Conservation (phyloP, 2,888 invertebrate genomes). For the Mamestra brassicae region DNA sequence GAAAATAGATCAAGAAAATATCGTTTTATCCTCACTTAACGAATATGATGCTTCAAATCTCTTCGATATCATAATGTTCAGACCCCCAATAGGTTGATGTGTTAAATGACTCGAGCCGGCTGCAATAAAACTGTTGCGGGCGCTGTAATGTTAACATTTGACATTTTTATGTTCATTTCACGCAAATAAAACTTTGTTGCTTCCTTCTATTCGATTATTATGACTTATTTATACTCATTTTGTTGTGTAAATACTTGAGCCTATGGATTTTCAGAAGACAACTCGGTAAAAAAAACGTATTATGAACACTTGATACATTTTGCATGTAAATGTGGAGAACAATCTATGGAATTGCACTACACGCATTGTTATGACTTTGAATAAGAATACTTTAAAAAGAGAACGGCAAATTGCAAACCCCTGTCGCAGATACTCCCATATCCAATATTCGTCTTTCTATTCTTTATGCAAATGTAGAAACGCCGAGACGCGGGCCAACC, state of each 20-base stretch:
- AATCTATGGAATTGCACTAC: conserved; percentile 49
- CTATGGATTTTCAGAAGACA: background rate
- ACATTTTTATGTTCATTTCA: conserved; percentile 79
- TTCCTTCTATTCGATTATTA: conserved; percentile 64
- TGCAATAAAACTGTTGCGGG: conserved; percentile 79
- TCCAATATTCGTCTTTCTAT: conserved; percentile 80
- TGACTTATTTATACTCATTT: conserved; percentile 58
- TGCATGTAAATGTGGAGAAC: conserved; percentile 30
- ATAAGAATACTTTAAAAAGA: conserved; percentile 57
- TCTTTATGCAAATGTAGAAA: conserved; percentile 88
- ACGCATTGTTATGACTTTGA: conserved; percentile 51
- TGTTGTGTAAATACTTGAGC: conserved; percentile 13
- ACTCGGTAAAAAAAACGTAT: conserved; percentile 2
- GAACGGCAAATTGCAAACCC: conserved; percentile 61
- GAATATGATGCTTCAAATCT: conserved; percentile 60
- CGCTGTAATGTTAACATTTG: conserved; percentile 79
- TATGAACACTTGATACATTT: background rate
- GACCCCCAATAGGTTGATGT: conserved; percentile 75
- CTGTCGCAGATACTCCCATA: conserved; percentile 69
- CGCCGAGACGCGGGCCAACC: conserved; percentile 78
- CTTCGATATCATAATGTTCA: conserved; percentile 64
- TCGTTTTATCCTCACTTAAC: conserved; percentile 49
- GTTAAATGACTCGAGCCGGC: conserved; percentile 78
- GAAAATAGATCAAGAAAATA: conserved; percentile 55
- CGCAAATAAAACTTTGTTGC: conserved; percentile 70